phyloP scores from a whole-genome alignment of 64 coral and sea anemone genomes.

The Pocillopora verrucosa region DNA sequence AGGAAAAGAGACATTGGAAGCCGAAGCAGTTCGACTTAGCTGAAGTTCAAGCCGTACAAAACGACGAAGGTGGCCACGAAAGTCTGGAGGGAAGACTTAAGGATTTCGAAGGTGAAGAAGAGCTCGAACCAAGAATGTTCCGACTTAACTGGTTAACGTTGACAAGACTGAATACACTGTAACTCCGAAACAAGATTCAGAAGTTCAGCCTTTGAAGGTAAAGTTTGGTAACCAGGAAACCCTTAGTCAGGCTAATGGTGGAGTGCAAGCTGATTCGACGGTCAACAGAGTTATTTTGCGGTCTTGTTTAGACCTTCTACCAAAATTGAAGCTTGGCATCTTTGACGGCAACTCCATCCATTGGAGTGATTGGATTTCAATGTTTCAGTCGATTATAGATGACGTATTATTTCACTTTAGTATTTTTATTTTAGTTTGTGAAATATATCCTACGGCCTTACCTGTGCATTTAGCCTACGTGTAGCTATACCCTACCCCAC shows the following conservation, averaged over 20 bases:
- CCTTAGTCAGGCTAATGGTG: neutral
- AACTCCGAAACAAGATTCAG: neutral
- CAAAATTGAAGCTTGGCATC: constrained; percentile 15
- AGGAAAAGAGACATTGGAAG: constrained; percentile 1
- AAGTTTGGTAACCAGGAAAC: neutral
- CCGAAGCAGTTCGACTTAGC: constrained; percentile 16
- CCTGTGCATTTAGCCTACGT: too few species aligned
- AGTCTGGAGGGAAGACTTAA: neutral
- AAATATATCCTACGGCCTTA: too few species aligned
- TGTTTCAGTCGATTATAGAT: neutral
- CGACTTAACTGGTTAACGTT: neutral
- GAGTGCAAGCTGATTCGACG: too few species aligned
- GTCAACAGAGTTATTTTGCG: neutral
- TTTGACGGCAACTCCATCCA: constrained; percentile 11
- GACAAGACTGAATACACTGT: neutral
- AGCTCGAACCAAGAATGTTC: neutral
- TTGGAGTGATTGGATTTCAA: constrained; percentile 39
- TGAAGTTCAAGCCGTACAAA: neutral
- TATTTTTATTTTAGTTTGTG: too few species aligned
- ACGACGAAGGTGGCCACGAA: neutral
- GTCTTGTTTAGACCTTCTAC: neutral
- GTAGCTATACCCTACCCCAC: too few species aligned
- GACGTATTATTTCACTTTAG: too few species aligned
- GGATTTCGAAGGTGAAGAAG: constrained; percentile 1
- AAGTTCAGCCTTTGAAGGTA: neutral